Evolutionary conservation across 2,888 invertebrate species (phyloP), one percentile per base, ranked within the genome.

Genomic region (Heliconius sara): DNA sequence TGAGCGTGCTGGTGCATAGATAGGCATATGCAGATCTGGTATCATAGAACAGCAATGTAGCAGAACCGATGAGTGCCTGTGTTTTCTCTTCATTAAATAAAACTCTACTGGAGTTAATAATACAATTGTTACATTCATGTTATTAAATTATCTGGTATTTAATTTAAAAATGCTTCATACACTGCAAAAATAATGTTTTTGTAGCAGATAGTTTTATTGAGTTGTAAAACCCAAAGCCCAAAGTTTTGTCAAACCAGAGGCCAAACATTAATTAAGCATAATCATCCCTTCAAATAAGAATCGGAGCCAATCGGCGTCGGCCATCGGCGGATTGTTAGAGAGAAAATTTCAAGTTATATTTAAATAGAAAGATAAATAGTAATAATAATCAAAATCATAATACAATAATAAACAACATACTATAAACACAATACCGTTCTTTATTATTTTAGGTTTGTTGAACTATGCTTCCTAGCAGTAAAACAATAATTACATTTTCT

Each of bases 401-500:
- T 52, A 7, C 6, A 52, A 52, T 52, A 52, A 19, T 6, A 88
- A 86, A 87, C 87, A 88, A 93, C 91, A 89, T 91, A 90, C 90
- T 92, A 91, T 91, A 90, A 90, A 90, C 90, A 89, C 89, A 89
- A 88, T 90, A 93, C 90, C 90, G 88, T 91, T 89, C 88, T 91
- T 91, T 85, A 87, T 88, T 90, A 88, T 92, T 92, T 91, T 92
- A 93, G 92, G 89, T 91, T 90, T 93, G 91, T 91, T 93, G 87
- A 91, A 91, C 90, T 90, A 90, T 90, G 87, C 88, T 86, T 88
- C 88, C 87, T 87, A 89, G 89, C 89, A 86, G 88, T 89, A 89
- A 89, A 92, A 92, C 91, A 92, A 93, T 94, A 93, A 94, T 94
- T 93, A 94, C 93, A 94, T 93, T 93, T 92, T 91, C 91, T 87